Evolutionary conservation across 2,797 vertebrate species (phyloP).

Genomic region (Pseudopleuronectes americanus): DNA sequence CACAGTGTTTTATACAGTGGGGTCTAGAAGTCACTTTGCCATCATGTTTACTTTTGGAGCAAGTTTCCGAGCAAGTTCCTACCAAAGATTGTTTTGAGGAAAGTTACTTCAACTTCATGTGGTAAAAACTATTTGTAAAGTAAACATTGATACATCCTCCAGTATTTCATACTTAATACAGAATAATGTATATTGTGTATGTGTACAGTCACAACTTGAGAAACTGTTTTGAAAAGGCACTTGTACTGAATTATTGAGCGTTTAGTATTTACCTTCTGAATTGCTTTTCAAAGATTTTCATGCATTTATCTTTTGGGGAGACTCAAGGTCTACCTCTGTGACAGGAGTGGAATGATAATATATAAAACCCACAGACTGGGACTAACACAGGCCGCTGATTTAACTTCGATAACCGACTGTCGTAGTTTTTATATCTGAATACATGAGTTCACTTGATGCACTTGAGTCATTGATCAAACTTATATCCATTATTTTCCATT

Average conservation of each 20-base stretch:
- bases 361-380: too few relatives aligned
- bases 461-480: background rate
- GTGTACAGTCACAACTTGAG: background rate
- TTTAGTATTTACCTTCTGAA: background rate
- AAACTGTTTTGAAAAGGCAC: background rate
- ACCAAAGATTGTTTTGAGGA: background rate
- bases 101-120: background rate
- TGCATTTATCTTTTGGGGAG: background rate
- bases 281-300: background rate
- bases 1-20: too few relatives aligned
- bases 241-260: too few relatives aligned
- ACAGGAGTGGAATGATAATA: background rate
- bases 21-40: too few relatives aligned
- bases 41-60: too few relatives aligned
- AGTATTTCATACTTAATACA: background rate
- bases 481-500: background rate
- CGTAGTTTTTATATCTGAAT: too few relatives aligned
- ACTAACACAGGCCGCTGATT: too few relatives aligned
- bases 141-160: background rate
- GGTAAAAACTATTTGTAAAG: background rate
- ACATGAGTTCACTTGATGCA: background rate
- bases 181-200: too few relatives aligned
- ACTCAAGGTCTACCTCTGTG: slow-evolving; percentile 2
- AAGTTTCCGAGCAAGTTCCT: background rate
- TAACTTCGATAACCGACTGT: too few relatives aligned